phyloP scores from a whole-genome alignment of 2,797 vertebrate genomes.

The Natrix natrix region DNA sequence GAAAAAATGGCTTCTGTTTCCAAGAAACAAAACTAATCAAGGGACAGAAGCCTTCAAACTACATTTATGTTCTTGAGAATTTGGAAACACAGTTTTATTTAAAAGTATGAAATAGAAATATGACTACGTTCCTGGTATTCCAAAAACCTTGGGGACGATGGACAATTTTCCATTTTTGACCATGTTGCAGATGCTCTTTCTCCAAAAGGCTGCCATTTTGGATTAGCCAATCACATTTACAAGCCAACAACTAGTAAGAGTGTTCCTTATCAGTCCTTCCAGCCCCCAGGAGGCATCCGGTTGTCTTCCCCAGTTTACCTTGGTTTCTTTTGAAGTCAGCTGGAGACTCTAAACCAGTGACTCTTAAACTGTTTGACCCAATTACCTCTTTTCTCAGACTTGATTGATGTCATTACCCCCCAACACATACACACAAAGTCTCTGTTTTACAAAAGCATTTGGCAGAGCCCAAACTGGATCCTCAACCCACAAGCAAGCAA shows the following conservation, averaged over 20 bases:
- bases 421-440: not conserved
- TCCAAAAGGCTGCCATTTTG: not conserved
- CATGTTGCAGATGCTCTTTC: not conserved
- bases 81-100: not conserved
- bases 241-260: not conserved
- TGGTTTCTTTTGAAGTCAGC: not conserved
- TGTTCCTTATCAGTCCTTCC: not conserved
- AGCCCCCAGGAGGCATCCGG: not conserved
- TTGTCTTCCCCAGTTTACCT: not conserved
- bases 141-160: not conserved
- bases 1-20: slow-evolving; percentile 58
- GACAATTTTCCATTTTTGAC: not conserved
- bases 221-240: not conserved
- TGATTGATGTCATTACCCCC: not conserved
- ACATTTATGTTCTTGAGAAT: not conserved
- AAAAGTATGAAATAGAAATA: not conserved
- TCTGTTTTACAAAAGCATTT: not conserved
- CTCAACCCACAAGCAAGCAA: not conserved
- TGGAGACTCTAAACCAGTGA: not conserved
- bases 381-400: not conserved
- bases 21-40: slow-evolving; percentile 53
- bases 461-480: not conserved
- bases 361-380: not conserved
- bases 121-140: not conserved
- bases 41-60: slow-evolving; percentile 38